These are phyloP conservation scores for Isichthys henryi DNA, from an alignment of 2,113 vertebrate genomes.

Conservation along the genomic window DNA sequence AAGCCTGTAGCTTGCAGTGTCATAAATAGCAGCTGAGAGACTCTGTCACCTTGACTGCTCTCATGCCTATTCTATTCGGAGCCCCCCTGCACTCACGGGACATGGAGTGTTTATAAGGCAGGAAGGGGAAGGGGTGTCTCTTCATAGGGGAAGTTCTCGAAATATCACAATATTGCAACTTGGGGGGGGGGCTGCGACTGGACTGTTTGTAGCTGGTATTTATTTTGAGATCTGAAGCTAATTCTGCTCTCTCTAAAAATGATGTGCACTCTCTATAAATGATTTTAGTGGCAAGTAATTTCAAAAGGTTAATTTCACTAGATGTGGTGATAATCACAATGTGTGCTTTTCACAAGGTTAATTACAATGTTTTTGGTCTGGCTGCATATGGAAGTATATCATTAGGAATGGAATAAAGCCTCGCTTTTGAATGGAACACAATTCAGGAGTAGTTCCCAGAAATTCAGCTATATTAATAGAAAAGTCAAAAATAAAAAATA, in stretches of 20 bases:
- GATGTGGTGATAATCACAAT: background rate
- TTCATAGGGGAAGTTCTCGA: background rate
- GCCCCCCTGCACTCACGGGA: background rate
- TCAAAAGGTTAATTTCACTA: background rate
- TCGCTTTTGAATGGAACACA: background rate
- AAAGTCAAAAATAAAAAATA: background rate
- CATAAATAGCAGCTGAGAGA: background rate
- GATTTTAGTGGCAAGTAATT: background rate
- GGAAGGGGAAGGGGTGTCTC: background rate
- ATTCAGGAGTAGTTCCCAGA: background rate
- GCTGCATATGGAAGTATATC: background rate
- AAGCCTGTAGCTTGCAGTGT: background rate
- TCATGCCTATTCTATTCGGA: background rate
- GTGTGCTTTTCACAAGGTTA: background rate
- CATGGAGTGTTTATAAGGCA: background rate
- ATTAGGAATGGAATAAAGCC: background rate
- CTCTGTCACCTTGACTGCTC: background rate
- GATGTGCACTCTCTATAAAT: background rate
- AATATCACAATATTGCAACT: slow-evolving; percentile 2
- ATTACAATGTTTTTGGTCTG: background rate
- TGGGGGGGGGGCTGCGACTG: background rate
- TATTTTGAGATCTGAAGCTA: background rate
- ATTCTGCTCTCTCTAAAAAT: background rate
- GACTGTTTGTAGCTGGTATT: background rate
- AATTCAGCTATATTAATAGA: background rate